phyloP scores from a whole-genome alignment of 2,113 vertebrate genomes.

The Puntigrus tetrazona region DNA sequence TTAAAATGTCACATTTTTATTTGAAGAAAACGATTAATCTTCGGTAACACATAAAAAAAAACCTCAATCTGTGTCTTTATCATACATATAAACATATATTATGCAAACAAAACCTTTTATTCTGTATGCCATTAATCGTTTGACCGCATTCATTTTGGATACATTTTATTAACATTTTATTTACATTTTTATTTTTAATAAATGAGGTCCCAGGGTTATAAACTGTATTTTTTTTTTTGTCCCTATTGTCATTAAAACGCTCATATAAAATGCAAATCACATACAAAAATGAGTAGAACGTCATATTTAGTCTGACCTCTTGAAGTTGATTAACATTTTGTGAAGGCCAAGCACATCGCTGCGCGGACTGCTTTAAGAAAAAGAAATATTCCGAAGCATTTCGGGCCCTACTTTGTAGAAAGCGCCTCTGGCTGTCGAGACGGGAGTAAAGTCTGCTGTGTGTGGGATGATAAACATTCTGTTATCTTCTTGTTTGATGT shows the following conservation, averaged over 20 bases:
- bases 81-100: too few relatives aligned
- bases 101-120: too few relatives aligned
- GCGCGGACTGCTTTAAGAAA: background rate
- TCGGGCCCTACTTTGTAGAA: background rate
- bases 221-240: background rate
- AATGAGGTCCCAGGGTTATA: too few relatives aligned
- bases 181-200: too few relatives aligned
- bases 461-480: constrained; percentile 6
- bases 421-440: background rate
- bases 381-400: background rate
- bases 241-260: background rate
- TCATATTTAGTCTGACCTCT: background rate
- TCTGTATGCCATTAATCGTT: too few relatives aligned
- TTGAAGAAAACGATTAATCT: too few relatives aligned
- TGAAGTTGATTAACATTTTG: background rate
- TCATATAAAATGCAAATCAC: background rate
- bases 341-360: background rate
- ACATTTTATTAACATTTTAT: too few relatives aligned
- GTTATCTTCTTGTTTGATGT: constrained; percentile 28
- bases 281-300: background rate
- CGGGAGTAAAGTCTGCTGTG: background rate
- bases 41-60: too few relatives aligned
- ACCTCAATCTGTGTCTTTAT: too few relatives aligned
- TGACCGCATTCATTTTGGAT: too few relatives aligned
- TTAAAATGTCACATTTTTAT: too few relatives aligned